A percentile compares a stretch with the other conserved stretches of the same genome.
phyloP scores from a whole-genome alignment of 2,113 vertebrate species.

The Cyprinus carpio region DNA sequence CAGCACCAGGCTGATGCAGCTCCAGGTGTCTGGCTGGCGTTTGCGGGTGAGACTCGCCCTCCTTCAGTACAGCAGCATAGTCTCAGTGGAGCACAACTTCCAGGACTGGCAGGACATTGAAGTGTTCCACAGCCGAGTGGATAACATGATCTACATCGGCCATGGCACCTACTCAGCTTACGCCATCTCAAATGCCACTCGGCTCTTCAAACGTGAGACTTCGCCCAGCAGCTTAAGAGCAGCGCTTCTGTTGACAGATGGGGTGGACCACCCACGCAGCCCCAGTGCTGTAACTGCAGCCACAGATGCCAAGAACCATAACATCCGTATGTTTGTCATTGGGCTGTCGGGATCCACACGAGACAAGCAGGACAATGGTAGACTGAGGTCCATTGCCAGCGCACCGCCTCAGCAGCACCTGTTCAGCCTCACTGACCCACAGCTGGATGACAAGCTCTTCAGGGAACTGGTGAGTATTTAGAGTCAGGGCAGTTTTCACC shows the following conservation, averaged over 20 bases:
- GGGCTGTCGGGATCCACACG: slow-evolving; percentile 69
- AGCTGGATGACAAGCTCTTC: slow-evolving; percentile 71
- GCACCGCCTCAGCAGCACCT: slow-evolving; percentile 70
- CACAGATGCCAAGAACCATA: slow-evolving; percentile 77
- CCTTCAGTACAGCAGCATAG: slow-evolving; percentile 87
- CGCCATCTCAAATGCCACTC: slow-evolving; percentile 83
- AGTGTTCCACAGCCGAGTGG: slow-evolving; percentile 79
- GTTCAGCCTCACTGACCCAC: slow-evolving; percentile 78
- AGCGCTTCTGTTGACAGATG: slow-evolving; percentile 82
- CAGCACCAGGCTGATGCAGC: slow-evolving; percentile 73
- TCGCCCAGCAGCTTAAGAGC: slow-evolving; percentile 74
- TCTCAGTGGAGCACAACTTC: slow-evolving; percentile 82
- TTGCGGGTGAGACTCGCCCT: slow-evolving; percentile 78
- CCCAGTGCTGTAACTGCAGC: slow-evolving; percentile 76
- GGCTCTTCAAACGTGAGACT: slow-evolving; percentile 77
- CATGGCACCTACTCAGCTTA: slow-evolving; percentile 86
- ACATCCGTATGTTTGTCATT: slow-evolving; percentile 81
- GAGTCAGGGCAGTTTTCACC: not conserved
- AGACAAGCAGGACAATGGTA: slow-evolving; percentile 64
- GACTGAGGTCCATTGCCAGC: slow-evolving; percentile 80
- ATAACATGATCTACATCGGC: slow-evolving; percentile 79
- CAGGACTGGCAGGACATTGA: slow-evolving; percentile 81
- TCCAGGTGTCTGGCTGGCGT: slow-evolving; percentile 66
- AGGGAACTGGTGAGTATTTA: slow-evolving; percentile 71
- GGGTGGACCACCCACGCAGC: slow-evolving; percentile 84